These are phyloP conservation scores for Cirrhinus molitorella DNA, from an alignment of 2,797 vertebrate species.

Conservation along the genomic window DNA sequence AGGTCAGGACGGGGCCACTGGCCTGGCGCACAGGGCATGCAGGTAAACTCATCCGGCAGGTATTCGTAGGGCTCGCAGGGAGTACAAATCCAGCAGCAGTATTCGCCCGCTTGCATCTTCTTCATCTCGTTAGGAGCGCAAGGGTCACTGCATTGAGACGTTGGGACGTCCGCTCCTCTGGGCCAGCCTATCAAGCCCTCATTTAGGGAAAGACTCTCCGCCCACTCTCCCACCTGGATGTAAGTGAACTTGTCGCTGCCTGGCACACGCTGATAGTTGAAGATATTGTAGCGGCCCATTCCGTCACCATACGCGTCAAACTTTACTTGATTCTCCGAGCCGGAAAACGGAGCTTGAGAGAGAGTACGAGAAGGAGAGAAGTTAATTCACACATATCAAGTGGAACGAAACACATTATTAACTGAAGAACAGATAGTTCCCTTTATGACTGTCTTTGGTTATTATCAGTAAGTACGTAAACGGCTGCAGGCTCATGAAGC, in stretches of 20 bases:
- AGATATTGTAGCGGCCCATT: slow-evolving; percentile 95
- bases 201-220: slow-evolving; percentile 89
- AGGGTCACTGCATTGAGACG: slow-evolving; percentile 97
- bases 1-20: slow-evolving; percentile 94
- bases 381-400: slow-evolving; percentile 31
- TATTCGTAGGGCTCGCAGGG: slow-evolving; percentile 95
- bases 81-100: slow-evolving; percentile 99
- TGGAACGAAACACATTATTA: slow-evolving; percentile 17
- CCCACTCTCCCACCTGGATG: slow-evolving; percentile 94
- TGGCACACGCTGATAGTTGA: slow-evolving; percentile 89
- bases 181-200: slow-evolving; percentile 93
- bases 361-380: slow-evolving; percentile 37
- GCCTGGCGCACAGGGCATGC: slow-evolving; percentile 90
- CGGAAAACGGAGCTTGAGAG: slow-evolving; percentile 88
- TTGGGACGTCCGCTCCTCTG: slow-evolving; percentile 81
- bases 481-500: slow-evolving; percentile 54
- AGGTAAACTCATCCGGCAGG: slow-evolving; percentile 95
- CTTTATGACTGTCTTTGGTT: slow-evolving; percentile 36
- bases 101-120: slow-evolving; percentile 98
- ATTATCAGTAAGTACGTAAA: slow-evolving; percentile 40
- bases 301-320: slow-evolving; percentile 96
- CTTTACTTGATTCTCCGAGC: slow-evolving; percentile 89
- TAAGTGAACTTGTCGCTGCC: slow-evolving; percentile 85
- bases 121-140: slow-evolving; percentile 98
- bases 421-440: slow-evolving; percentile 42